Evolutionary conservation across 2,888 invertebrate species (phyloP).

Genomic region (Meta bourneti): DNA sequence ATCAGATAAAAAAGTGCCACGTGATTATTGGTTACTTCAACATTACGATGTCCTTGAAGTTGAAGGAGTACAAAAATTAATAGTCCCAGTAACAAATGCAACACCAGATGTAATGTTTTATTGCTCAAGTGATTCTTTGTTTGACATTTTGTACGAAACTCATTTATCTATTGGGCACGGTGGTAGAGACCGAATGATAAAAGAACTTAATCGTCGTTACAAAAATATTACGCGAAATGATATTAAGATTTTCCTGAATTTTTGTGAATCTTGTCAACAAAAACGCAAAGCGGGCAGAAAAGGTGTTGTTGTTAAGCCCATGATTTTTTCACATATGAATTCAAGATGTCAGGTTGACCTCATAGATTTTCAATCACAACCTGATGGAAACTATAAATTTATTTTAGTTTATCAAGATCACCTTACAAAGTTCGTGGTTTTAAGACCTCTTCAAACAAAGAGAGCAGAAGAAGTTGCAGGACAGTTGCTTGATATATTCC

Average conservation of each 20-base stretch:
- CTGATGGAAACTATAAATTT: too few species aligned
- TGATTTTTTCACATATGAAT: too few species aligned
- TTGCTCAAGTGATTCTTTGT: background rate
- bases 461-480: too few species aligned
- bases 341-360: too few species aligned
- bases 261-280: constrained; percentile 71
- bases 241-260: constrained; percentile 50
- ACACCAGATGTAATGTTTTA: background rate
- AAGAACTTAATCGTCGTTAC: constrained; percentile 42
- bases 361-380: too few species aligned
- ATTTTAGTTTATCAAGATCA: too few species aligned
- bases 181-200: constrained; percentile 56
- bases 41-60: constrained; percentile 18
- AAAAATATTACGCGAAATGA: constrained; percentile 60
- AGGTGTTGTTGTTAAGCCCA: too few species aligned
- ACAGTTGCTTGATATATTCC: too few species aligned
- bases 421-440: too few species aligned
- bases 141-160: constrained; percentile 46
- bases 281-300: constrained; percentile 66
- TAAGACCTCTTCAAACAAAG: too few species aligned
- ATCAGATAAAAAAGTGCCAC: constrained; percentile 4
- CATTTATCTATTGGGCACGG: constrained; percentile 55
- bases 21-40: constrained; percentile 35
- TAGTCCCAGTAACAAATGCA: constrained; percentile 16
- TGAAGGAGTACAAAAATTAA: constrained; percentile 2